Evolutionary conservation across 2,797 vertebrate species (phyloP).

Genomic region (Leptodactylus fallax): DNA sequence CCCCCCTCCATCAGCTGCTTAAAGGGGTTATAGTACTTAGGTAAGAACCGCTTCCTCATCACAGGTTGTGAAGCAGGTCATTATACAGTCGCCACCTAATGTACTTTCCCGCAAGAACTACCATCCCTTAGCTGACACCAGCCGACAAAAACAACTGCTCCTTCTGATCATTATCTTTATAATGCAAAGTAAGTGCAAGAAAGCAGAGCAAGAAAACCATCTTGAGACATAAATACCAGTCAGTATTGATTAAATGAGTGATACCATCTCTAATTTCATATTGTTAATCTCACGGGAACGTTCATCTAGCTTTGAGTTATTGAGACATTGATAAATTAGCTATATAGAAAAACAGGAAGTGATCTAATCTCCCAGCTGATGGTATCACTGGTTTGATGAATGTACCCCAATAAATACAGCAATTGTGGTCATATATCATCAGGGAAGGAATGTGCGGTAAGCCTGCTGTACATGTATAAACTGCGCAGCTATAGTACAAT

Average conservation of each 20-base stretch:
- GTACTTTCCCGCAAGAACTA: background rate
- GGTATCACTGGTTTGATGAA: slow-evolving; percentile 54
- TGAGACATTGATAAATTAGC: slow-evolving; percentile 51
- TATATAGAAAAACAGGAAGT: slow-evolving; percentile 50
- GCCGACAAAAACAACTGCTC: background rate
- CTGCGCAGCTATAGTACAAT: background rate
- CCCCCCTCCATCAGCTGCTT: too few relatives aligned
- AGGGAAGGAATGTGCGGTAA: background rate
- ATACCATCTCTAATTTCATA: slow-evolving; percentile 51
- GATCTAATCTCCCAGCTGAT: slow-evolving; percentile 48
- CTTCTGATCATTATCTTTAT: background rate
- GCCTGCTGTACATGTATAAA: background rate
- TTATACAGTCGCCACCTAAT: background rate
- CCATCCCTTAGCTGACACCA: background rate
- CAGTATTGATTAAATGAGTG: slow-evolving; percentile 37
- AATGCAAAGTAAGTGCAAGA: slow-evolving; percentile 5
- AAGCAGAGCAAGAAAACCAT: background rate
- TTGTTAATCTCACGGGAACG: slow-evolving; percentile 17
- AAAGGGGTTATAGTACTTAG: too few relatives aligned
- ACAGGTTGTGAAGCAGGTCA: background rate
- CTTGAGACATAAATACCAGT: background rate
- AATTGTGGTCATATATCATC: slow-evolving; percentile 42
- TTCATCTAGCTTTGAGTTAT: slow-evolving; percentile 23
- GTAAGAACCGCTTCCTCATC: too few relatives aligned
- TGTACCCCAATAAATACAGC: slow-evolving; percentile 47